These are phyloP conservation scores for Phortica magna DNA, from an alignment of 2,888 invertebrate species.

Conservation along the genomic window DNA sequence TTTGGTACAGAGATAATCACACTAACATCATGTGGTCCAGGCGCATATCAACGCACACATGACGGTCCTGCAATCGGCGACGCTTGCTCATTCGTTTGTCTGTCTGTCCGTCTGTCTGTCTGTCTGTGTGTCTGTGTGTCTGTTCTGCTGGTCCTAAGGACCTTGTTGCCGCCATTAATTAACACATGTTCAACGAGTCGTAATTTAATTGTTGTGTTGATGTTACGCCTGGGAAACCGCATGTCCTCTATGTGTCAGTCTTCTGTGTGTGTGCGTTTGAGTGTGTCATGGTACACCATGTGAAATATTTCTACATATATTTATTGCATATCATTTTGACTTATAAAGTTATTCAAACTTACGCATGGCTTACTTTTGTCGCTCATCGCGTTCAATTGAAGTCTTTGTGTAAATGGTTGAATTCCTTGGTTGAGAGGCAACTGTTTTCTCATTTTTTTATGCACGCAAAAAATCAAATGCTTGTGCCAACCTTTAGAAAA, in stretches of 20 bases:
- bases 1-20: constrained; percentile 64
- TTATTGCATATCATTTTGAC: no score
- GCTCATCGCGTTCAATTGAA: no score
- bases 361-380: no score
- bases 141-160: constrained; percentile 46
- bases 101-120: neutral
- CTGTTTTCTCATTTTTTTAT: no score
- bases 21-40: constrained; percentile 64
- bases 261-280: constrained; percentile 24
- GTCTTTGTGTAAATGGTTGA: no score
- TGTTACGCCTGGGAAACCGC: constrained; percentile 44
- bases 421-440: no score
- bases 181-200: constrained; percentile 76
- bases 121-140: no score
- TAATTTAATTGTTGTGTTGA: constrained; percentile 72
- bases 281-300: constrained; percentile 21
- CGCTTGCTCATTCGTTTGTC: neutral
- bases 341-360: no score
- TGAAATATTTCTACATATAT: no score
- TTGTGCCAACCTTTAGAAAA: constrained; percentile 38
- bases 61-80: constrained; percentile 42
- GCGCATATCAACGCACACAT: constrained; percentile 36
- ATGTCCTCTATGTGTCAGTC: constrained; percentile 6
- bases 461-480: no score
- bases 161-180: constrained; percentile 71